Conservation (phyloP, 2,888 invertebrate species). For the Arctia plantaginis region DNA sequence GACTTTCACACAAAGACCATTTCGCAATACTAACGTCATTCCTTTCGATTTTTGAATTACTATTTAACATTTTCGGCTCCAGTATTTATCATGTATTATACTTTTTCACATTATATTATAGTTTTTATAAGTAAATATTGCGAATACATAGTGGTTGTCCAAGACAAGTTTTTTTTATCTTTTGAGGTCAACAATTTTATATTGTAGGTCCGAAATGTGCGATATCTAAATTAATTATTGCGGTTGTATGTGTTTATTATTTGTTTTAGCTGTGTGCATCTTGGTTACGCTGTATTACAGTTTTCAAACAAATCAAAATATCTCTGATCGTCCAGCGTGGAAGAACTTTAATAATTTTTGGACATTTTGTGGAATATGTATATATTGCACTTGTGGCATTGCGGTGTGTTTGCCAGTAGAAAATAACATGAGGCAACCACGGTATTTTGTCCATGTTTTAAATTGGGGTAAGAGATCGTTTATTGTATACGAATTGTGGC, state of each 20-base stretch:
- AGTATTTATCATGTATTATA: too few species aligned
- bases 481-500: not conserved
- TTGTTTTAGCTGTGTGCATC: conserved; percentile 43
- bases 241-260: not conserved
- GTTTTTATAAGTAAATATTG: too few species aligned
- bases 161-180: not conserved
- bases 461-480: conserved; percentile 39
- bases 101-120: too few species aligned
- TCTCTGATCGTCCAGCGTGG: conserved; percentile 59
- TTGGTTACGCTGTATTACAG: conserved; percentile 43
- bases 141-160: too few species aligned
- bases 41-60: too few species aligned
- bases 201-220: not conserved
- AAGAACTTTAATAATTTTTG: conserved; percentile 61
- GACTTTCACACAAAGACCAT: too few species aligned
- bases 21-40: too few species aligned
- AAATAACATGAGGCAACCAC: conserved; percentile 69
- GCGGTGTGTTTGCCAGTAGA: conserved; percentile 65
- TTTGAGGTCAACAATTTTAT: not conserved
- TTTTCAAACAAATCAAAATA: conserved; percentile 9
- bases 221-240: not conserved
- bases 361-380: conserved; percentile 81
- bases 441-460: conserved; percentile 56
- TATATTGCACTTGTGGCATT: conserved; percentile 81
- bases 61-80: too few species aligned